Conservation (phyloP, 2,797 vertebrate genomes). For the Melanogrammus aeglefinus region DNA sequence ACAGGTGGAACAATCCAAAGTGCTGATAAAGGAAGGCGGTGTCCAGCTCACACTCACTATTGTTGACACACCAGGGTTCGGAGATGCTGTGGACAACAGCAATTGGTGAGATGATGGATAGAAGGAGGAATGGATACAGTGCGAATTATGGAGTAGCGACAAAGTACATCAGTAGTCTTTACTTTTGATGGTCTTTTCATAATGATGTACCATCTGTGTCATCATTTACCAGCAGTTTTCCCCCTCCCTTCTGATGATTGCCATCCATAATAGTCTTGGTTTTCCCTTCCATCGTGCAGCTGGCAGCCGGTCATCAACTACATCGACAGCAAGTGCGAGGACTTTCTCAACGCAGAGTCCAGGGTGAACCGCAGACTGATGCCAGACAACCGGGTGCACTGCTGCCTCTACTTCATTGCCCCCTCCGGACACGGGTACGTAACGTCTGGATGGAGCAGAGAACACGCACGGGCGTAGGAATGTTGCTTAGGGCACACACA, state of each 20-base stretch:
- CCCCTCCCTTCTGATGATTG: background rate
- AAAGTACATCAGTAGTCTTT: background rate
- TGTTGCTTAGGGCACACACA: background rate
- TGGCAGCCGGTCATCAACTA: slow-evolving; percentile 79
- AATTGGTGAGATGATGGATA: slow-evolving; percentile 69
- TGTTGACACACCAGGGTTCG: slow-evolving; percentile 79
- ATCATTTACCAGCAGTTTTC: background rate
- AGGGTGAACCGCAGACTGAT: slow-evolving; percentile 77
- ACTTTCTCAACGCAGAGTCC: slow-evolving; percentile 78
- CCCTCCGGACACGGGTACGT: slow-evolving; percentile 78
- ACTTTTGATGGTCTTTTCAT: background rate
- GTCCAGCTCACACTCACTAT: slow-evolving; percentile 80
- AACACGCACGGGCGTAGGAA: background rate
- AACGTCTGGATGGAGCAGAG: background rate
- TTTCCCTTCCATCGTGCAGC: slow-evolving; percentile 37
- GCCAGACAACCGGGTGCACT: slow-evolving; percentile 80
- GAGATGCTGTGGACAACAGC: slow-evolving; percentile 81
- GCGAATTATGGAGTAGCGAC: background rate
- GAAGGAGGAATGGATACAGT: background rate
- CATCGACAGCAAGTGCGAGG: slow-evolving; percentile 78
- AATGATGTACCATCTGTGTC: background rate
- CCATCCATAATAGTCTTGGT: background rate
- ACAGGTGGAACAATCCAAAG: slow-evolving; percentile 81
- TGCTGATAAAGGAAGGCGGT: slow-evolving; percentile 78
- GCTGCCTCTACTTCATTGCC: slow-evolving; percentile 78